A percentile compares a stretch with the other conserved stretches of the same genome.
These are phyloP conservation scores for Pelvicachromis taeniatus DNA, from an alignment of 2,113 vertebrate genomes.

Conservation along the genomic window DNA sequence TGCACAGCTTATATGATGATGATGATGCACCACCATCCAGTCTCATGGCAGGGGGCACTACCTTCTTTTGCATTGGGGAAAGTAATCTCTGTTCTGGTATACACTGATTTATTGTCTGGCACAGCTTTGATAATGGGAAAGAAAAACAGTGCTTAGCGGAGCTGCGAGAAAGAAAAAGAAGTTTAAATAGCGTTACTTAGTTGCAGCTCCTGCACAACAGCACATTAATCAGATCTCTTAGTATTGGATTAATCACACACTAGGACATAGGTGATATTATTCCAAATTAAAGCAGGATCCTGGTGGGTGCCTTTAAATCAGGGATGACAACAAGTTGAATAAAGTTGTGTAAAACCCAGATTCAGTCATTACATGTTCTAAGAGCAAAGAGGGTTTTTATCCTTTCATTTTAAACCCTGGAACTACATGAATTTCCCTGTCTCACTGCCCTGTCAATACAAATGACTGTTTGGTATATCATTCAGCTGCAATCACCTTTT, in stretches of 20 bases:
- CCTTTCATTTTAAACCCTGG: neutral
- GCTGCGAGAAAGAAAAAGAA: slow-evolving; percentile 26
- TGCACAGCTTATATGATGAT: neutral
- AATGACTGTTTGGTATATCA: neutral
- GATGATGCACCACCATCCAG: neutral
- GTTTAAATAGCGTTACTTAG: slow-evolving; percentile 27
- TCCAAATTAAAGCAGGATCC: slow-evolving; percentile 9
- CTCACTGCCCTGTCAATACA: neutral
- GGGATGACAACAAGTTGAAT: neutral
- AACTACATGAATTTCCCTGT: neutral
- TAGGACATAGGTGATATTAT: slow-evolving; percentile 16
- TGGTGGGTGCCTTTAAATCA: neutral
- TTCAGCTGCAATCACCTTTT: neutral
- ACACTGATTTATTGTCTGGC: slow-evolving; percentile 42
- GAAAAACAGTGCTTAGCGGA: slow-evolving; percentile 31
- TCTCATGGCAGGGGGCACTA: neutral
- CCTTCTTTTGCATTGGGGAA: neutral
- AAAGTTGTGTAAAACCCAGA: neutral
- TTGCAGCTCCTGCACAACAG: slow-evolving; percentile 18
- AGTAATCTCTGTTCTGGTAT: slow-evolving; percentile 3
- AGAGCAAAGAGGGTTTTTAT: neutral
- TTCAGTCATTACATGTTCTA: neutral
- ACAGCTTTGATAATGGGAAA: slow-evolving; percentile 32
- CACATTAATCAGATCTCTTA: slow-evolving; percentile 36
- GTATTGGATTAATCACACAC: neutral